Conservation (phyloP, 2,797 vertebrate genomes). For the Tapera naevia region DNA sequence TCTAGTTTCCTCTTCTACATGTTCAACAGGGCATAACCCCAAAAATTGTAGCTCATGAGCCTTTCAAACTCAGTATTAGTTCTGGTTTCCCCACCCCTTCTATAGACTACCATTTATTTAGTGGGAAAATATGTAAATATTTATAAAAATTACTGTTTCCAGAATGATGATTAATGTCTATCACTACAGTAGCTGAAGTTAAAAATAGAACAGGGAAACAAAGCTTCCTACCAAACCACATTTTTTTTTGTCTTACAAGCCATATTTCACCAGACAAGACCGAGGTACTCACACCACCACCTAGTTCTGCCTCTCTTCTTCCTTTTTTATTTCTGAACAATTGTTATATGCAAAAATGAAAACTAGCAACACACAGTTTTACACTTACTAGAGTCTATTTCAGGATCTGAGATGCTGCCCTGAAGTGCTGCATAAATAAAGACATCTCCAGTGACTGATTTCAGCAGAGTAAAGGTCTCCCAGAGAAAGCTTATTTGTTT, state of each 20-base stretch:
- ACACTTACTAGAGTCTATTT: background rate
- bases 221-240: conserved; percentile 26
- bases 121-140: conserved; percentile 43
- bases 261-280: background rate
- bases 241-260: background rate
- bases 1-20: background rate
- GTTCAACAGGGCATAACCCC: background rate
- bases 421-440: background rate
- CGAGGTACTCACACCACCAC: background rate
- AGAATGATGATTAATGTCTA: conserved; percentile 35
- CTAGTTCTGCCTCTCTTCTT: background rate
- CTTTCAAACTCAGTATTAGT: background rate
- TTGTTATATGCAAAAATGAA: background rate
- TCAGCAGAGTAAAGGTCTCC: background rate
- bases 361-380: background rate
- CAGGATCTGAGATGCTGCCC: background rate
- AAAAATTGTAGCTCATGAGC: background rate
- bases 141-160: background rate
- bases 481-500: background rate
- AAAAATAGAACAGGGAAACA: conserved; percentile 52
- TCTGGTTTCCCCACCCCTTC: background rate
- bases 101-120: background rate
- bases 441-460: background rate
- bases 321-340: background rate
- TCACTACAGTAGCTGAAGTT: background rate